phyloP scores from a whole-genome alignment of 2,888 invertebrate genomes.

The Papilio gigon region DNA sequence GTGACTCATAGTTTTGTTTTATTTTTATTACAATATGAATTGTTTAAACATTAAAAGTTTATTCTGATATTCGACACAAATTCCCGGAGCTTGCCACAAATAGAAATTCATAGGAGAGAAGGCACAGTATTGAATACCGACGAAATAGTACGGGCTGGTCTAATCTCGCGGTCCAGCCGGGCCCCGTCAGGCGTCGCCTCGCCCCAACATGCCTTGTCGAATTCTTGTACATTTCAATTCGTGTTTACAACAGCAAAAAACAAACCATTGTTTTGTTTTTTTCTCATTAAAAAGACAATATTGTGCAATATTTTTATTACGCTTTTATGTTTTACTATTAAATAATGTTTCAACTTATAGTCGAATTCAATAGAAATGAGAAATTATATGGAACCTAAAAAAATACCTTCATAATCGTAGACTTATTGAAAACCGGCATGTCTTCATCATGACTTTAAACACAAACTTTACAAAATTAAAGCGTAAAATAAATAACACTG shows the following conservation, averaged over 20 bases:
- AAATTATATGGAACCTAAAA: too few relatives aligned
- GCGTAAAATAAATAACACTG: too few relatives aligned
- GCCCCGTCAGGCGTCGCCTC: conserved; percentile 8
- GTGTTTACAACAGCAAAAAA: not conserved
- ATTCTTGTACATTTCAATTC: not conserved
- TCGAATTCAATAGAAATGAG: too few relatives aligned
- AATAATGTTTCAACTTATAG: too few relatives aligned
- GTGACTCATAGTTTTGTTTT: not conserved
- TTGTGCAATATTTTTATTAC: too few relatives aligned
- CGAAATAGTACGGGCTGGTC: conserved; percentile 6
- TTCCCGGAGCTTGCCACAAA: not conserved
- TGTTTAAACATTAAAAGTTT: not conserved
- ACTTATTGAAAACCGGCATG: too few relatives aligned
- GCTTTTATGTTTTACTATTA: not conserved
- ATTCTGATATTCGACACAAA: not conserved
- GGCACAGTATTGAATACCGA: conserved; percentile 10
- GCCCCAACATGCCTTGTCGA: not conserved
- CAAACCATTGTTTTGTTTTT: not conserved
- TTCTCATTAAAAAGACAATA: too few relatives aligned
- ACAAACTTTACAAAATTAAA: too few relatives aligned
- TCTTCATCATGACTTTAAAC: too few relatives aligned
- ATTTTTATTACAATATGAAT: not conserved
- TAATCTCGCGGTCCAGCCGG: conserved; percentile 13
- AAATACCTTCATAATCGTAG: too few relatives aligned
- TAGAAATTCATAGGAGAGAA: conserved; percentile 16